These are phyloP conservation scores for Hololepta plana DNA, from an alignment of 2,888 invertebrate genomes.

Conservation along the genomic window DNA sequence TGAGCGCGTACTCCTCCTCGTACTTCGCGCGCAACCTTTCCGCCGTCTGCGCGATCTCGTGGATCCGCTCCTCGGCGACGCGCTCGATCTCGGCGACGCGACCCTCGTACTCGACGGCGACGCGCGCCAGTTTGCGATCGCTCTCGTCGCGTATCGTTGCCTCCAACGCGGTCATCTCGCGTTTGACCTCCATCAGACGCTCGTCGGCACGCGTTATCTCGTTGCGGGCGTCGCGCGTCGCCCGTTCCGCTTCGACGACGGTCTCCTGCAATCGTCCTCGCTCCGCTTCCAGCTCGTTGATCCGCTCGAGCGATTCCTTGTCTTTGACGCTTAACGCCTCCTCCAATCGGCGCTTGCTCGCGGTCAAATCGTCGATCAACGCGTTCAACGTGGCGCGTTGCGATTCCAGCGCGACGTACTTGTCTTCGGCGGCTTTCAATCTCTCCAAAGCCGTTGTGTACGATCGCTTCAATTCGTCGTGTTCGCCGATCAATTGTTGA, in stretches of 20 bases:
- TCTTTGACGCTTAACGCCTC: background rate
- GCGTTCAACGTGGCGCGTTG: background rate
- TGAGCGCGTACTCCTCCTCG: constrained; percentile 31
- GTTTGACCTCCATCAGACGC: background rate
- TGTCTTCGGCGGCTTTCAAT: too few species aligned
- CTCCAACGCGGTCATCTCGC: background rate
- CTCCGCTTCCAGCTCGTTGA: constrained; percentile 18
- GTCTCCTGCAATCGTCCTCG: constrained; percentile 6
- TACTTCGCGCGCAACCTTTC: constrained; percentile 26
- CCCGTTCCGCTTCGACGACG: background rate
- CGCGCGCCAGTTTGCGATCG: background rate
- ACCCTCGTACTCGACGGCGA: constrained; percentile 12
- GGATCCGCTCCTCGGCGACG: constrained; percentile 20
- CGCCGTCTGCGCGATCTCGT: constrained; percentile 28
- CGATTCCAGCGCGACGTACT: too few species aligned
- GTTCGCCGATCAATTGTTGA: too few species aligned
- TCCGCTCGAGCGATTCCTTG: background rate
- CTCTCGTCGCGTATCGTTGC: background rate
- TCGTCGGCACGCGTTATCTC: background rate
- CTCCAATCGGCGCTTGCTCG: background rate
- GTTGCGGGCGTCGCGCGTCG: background rate
- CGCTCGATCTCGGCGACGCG: constrained; percentile 13
- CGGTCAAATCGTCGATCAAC: constrained; percentile 1
- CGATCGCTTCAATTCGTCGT: too few species aligned
- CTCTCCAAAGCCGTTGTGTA: too few species aligned